A percentile compares a stretch with the other conserved stretches of the same genome.
Evolutionary conservation across 2,113 vertebrate species (phyloP).

Genomic region (Ivindomyrus marchei): DNA sequence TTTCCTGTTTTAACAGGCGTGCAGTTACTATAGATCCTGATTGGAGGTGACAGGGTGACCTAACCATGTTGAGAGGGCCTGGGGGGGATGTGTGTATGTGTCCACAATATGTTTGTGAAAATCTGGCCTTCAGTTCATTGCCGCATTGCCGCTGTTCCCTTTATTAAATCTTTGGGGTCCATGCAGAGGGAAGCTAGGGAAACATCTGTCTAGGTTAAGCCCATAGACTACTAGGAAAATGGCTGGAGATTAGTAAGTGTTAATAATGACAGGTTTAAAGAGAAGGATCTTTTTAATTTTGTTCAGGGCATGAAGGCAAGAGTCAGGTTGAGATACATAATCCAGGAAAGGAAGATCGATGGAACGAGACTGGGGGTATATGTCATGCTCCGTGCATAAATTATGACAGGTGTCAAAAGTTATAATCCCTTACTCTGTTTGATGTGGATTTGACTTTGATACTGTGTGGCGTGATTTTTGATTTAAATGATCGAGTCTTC

Average conservation of each 20-base stretch:
- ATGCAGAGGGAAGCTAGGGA: not conserved
- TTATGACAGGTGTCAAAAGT: not conserved
- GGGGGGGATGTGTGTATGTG: not conserved
- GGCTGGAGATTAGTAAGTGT: not conserved
- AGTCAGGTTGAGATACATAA: not conserved
- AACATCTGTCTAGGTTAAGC: conserved; percentile 3
- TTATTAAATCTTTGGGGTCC: conserved; percentile 10
- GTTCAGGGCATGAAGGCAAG: not conserved
- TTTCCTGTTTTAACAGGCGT: not conserved
- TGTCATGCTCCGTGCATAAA: not conserved
- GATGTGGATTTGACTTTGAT: not conserved
- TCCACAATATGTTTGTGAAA: not conserved
- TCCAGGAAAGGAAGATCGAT: not conserved
- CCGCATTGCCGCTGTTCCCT: conserved; percentile 2
- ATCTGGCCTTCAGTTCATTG: not conserved
- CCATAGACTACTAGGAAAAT: not conserved
- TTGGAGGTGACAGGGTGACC: conserved; percentile 19
- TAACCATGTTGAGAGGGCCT: not conserved
- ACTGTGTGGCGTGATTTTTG: not conserved
- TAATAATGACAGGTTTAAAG: not conserved
- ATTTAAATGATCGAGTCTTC: not conserved
- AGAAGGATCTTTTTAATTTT: conserved; percentile 8
- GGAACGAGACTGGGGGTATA: not conserved
- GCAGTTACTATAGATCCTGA: not conserved
- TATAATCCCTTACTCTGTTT: not conserved